Percentiles rank a stretch among this genome's conserved stretches.
Evolutionary conservation across 2,888 invertebrate species (phyloP).

Genomic region (Synanthedon andrenaeformis): DNA sequence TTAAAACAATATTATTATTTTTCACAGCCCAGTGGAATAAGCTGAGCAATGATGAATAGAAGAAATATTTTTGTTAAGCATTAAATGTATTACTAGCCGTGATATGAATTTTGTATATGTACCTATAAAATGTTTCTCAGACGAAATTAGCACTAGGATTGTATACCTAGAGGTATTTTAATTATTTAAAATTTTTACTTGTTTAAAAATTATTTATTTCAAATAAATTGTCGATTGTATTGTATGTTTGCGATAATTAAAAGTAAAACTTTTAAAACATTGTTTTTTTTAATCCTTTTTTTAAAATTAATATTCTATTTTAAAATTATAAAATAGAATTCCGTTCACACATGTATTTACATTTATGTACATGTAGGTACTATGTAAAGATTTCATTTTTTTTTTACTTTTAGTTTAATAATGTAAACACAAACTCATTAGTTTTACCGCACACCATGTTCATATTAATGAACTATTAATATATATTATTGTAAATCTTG

Average conservation of each 20-base stretch:
- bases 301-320: not conserved
- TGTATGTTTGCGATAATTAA: not conserved
- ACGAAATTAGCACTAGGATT: not conserved
- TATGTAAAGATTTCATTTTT: too few species aligned
- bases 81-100: conserved; percentile 29
- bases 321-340: too few species aligned
- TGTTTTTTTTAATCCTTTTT: not conserved
- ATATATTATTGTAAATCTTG: too few species aligned
- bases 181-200: too few species aligned
- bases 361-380: too few species aligned
- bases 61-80: conserved; percentile 40
- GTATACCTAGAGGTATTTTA: too few species aligned
- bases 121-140: not conserved
- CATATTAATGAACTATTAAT: too few species aligned
- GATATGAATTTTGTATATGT: conserved; percentile 13
- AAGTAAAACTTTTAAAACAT: not conserved
- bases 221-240: not conserved
- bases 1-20: conserved; percentile 8
- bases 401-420: too few species aligned
- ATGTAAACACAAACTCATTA: too few species aligned
- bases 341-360: too few species aligned
- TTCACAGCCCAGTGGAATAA: conserved; percentile 57
- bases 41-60: conserved; percentile 6
- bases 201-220: not conserved
- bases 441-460: too few species aligned